Base-by-base conservation (phyloP, 2,797 vertebrate genomes). In the Phalanger gymnotis region DNA sequence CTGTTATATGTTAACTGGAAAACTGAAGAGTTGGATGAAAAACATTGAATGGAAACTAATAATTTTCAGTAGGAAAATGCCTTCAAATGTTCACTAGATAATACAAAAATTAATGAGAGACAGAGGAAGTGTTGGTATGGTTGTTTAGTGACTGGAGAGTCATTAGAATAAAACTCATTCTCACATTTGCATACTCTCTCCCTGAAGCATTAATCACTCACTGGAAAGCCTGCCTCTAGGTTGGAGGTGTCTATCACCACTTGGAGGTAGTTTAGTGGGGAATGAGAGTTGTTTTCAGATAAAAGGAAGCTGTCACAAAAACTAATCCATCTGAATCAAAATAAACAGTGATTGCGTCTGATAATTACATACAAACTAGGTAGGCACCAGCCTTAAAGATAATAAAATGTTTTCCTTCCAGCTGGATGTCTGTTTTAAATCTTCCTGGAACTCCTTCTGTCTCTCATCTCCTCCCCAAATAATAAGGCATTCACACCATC, bases 261-360 rank as follows among this genome's bases (percentile, higher is more conserved):
- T 95, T 97, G 96, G 95, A 96, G 95, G 58, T 95, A 96, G 93
- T 98, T 98, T 97, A 56, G 92, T 91, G 94, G 96, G 93, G 94
- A 95, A 98, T 92, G 30, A 34, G 47, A 95, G 96, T 93, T 98
- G 58, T 96, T 97, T 98, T 97, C 92, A 98, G 98, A 98, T 97
- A 98, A 98, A 94, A 97, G 92, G 92, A 97, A 97, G 95, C 95
- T 98, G 95, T 95, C 96, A 95, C 95, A 94, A 89, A 97, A 97
- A 96, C 97, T 96, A 97, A 97, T 97, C 89, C 96, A 94, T 98
- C 96, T 96, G 96, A 98, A 97, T 97, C 97, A 98, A 98, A 98
- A 98, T 96, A 98, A 98, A 98, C 98, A 98, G 34, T 81, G 91
- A 94, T 97, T 96, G 92, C 30, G 95, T 98, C 98, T 97, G 98